phyloP scores from a whole-genome alignment of 2,113 vertebrate genomes.

The Axis porcinus region DNA sequence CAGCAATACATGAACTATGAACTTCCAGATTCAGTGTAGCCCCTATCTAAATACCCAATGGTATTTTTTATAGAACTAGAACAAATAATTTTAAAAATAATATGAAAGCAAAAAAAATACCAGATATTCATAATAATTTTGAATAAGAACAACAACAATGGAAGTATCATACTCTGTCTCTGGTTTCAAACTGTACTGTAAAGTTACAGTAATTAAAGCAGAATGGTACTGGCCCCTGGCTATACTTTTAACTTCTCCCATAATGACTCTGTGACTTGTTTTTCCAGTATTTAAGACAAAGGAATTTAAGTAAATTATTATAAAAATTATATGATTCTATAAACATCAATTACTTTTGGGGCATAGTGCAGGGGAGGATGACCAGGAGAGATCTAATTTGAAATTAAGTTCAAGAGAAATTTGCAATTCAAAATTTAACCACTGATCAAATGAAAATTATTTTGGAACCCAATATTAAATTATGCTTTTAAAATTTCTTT shows the following conservation, averaged over 20 bases:
- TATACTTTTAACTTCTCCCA: not conserved
- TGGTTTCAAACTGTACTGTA: not conserved
- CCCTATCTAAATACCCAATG: not conserved
- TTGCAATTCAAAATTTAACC: not conserved
- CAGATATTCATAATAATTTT: not conserved
- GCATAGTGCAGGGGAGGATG: not conserved
- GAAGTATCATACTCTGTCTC: not conserved
- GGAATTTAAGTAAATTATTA: not conserved
- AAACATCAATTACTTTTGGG: not conserved
- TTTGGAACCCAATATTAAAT: not conserved
- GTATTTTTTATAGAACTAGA: not conserved
- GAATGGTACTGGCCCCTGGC: not conserved
- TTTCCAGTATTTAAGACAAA: not conserved
- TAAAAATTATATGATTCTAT: not conserved
- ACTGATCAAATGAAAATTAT: not conserved
- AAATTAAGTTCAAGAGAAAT: not conserved
- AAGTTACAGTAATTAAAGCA: not conserved
- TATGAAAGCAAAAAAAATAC: not conserved
- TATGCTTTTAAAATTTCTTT: not conserved
- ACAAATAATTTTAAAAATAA: not conserved
- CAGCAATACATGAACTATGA: not conserved
- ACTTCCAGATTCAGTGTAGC: not conserved
- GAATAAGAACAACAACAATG: rapidly evolving
- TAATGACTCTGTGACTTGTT: not conserved
- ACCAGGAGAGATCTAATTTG: not conserved